These are phyloP conservation scores for Conops quadrifasciatus DNA, from an alignment of 2,888 invertebrate species.

Conservation along the genomic window DNA sequence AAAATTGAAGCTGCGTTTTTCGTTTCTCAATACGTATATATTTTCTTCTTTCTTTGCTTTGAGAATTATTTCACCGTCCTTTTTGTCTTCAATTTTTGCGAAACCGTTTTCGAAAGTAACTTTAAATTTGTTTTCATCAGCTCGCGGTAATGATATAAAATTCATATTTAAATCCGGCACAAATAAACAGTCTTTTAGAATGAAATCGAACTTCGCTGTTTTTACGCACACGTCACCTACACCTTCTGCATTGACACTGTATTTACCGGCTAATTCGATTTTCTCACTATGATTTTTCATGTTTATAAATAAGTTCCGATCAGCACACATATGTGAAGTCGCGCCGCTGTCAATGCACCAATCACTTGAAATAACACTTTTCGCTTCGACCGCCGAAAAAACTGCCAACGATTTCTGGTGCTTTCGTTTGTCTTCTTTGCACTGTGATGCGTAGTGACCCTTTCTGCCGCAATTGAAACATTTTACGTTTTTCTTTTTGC, in stretches of 20 bases:
- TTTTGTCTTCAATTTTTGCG: background rate
- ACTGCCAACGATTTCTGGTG: background rate
- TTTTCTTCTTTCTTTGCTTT: conserved; percentile 1
- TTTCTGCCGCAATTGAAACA: background rate
- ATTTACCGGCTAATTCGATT: conserved; percentile 35
- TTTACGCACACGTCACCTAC: conserved; percentile 14
- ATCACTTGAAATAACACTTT: background rate
- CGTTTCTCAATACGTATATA: background rate
- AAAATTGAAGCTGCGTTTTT: background rate
- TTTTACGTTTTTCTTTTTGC: conserved; percentile 13
- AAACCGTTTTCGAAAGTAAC: background rate
- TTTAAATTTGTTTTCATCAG: background rate
- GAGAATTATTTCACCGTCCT: background rate
- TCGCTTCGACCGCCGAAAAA: background rate
- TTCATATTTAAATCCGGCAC: background rate
- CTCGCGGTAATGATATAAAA: background rate
- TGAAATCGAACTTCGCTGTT: background rate
- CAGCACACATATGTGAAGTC: conserved; percentile 39
- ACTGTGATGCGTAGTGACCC: background rate
- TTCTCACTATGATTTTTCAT: conserved; percentile 34
- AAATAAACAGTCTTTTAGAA: background rate
- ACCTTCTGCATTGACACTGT: conserved; percentile 21
- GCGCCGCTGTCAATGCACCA: conserved; percentile 42
- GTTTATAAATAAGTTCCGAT: conserved; percentile 32
- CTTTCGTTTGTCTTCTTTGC: background rate